phyloP scores from a whole-genome alignment of 92 coral and sea anemone species.

The Virgularia gustaviana region DNA sequence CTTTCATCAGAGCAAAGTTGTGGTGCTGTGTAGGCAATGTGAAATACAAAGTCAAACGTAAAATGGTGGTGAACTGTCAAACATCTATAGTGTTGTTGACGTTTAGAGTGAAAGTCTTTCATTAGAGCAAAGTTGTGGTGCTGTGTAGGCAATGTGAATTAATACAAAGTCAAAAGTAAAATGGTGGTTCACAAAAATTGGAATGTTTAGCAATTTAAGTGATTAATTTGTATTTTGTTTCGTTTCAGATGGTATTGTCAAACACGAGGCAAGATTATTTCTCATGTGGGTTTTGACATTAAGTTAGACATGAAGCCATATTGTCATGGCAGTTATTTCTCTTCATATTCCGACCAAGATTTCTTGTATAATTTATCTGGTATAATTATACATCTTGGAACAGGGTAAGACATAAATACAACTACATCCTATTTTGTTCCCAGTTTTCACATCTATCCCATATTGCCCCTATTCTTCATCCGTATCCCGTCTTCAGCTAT shows the following conservation, averaged over 20 bases:
- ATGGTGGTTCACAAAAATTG: background rate
- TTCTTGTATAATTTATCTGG: slow-evolving; percentile 27
- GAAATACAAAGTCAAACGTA: too few species aligned
- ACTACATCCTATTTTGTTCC: background rate
- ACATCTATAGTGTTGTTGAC: too few species aligned
- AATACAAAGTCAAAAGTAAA: background rate
- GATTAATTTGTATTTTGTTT: background rate
- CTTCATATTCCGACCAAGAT: slow-evolving; percentile 25
- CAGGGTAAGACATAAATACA: slow-evolving; percentile 20
- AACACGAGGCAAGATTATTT: slow-evolving; percentile 28
- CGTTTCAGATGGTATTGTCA: slow-evolving; percentile 38
- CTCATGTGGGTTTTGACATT: slow-evolving; percentile 31
- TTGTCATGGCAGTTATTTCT: slow-evolving; percentile 13
- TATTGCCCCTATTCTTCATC: too few species aligned
- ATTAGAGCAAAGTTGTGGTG: too few species aligned
- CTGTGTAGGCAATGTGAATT: too few species aligned
- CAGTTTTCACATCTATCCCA: background rate
- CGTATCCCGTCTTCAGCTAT: too few species aligned
- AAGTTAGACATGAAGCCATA: slow-evolving; percentile 34
- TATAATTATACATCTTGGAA: slow-evolving; percentile 30
- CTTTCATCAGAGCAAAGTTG: too few species aligned
- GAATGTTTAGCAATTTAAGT: background rate
- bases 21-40: too few species aligned
- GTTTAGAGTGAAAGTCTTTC: too few species aligned
- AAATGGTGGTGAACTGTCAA: too few species aligned